Percentiles rank a stretch among this genome's conserved stretches.
These are phyloP conservation scores for Psammodynastes pulverulentus DNA, from an alignment of 2,113 vertebrate species.

Conservation along the genomic window DNA sequence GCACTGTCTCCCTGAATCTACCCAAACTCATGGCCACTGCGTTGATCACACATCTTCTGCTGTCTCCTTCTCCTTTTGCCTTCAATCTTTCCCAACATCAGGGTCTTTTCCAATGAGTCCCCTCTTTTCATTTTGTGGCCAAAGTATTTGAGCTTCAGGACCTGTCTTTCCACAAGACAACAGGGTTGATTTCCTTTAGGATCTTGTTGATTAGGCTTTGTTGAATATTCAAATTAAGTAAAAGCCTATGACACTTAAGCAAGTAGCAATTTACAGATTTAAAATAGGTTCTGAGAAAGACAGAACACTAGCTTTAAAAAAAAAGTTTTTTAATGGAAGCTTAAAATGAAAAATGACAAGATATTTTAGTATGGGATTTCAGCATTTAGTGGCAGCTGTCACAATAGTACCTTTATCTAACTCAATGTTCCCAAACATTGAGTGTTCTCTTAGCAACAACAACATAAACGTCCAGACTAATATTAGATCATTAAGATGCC, in stretches of 20 bases:
- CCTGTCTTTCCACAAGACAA: neutral
- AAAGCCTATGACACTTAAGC: neutral
- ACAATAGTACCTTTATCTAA: conserved; percentile 42
- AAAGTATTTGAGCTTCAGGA: neutral
- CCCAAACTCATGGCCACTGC: neutral
- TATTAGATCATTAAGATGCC: conserved; percentile 60
- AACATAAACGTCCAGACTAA: conserved; percentile 65
- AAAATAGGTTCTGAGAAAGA: neutral
- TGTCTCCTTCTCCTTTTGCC: neutral
- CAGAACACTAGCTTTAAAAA: neutral
- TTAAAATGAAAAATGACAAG: conserved; percentile 38
- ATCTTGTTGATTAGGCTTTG: neutral
- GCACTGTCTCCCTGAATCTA: neutral
- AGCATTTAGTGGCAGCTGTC: conserved; percentile 61
- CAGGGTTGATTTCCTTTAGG: neutral
- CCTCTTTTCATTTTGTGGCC: neutral
- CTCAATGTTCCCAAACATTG: conserved; percentile 62
- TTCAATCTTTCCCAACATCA: neutral
- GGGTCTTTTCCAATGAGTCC: neutral
- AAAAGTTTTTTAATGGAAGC: conserved; percentile 35
- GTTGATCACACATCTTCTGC: neutral
- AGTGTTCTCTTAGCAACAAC: conserved; percentile 71
- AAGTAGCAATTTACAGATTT: neutral
- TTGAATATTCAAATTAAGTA: neutral
- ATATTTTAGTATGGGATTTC: conserved; percentile 42